These are phyloP conservation scores for Felis chaus DNA, from an alignment of 2,113 vertebrate species.

Conservation along the genomic window DNA sequence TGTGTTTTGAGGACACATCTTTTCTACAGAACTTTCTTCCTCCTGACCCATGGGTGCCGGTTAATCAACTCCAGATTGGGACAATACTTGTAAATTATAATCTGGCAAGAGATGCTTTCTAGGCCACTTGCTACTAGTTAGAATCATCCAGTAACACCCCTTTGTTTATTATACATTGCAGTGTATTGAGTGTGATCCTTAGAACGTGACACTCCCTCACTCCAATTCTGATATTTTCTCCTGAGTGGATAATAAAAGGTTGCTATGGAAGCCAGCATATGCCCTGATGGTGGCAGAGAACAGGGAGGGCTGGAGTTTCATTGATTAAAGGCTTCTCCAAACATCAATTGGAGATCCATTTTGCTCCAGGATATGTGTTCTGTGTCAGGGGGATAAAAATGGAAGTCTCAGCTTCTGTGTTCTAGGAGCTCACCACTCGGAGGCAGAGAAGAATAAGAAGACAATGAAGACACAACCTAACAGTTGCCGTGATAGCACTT, in stretches of 20 bases:
- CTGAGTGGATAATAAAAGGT: neutral
- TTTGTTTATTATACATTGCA: neutral
- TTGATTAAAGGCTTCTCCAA: neutral
- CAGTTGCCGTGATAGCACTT: accelerated
- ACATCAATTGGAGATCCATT: accelerated
- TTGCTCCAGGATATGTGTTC: neutral
- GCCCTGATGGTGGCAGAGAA: neutral
- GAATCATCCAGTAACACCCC: neutral
- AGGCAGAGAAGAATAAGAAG: too few species aligned
- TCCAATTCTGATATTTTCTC: neutral
- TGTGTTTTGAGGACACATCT: neutral
- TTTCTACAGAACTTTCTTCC: neutral
- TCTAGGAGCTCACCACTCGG: neutral
- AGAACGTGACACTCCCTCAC: neutral
- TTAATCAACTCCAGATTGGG: neutral
- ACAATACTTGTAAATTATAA: neutral
- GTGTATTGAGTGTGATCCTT: neutral
- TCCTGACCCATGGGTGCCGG: neutral
- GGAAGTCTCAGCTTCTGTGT: neutral
- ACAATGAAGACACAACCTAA: accelerated
- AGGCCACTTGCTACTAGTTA: neutral
- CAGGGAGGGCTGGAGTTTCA: neutral
- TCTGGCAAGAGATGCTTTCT: neutral
- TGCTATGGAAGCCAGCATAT: neutral
- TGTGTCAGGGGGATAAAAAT: neutral